A percentile compares a stretch with the other conserved stretches of the same genome.
phyloP scores from a whole-genome alignment of 2,888 invertebrate genomes.

The Tigriopus californicus region DNA sequence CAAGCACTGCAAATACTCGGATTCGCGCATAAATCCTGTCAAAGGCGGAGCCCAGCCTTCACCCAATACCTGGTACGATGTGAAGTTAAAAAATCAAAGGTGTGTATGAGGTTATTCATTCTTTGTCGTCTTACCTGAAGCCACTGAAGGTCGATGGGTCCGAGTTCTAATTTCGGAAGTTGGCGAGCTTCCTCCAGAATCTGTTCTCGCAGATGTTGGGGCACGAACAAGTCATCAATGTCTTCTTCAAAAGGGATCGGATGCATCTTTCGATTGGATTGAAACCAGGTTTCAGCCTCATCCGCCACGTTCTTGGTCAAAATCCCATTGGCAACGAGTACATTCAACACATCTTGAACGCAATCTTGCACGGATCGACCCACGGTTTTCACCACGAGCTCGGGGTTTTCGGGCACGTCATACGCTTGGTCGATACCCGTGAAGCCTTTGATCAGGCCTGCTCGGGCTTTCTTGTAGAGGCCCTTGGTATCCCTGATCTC shows the following conservation, averaged over 20 bases:
- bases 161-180: slow-evolving; percentile 55
- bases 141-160: slow-evolving; percentile 81
- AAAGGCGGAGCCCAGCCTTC: slow-evolving; percentile 98
- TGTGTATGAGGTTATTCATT: neutral
- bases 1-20: slow-evolving; percentile 67
- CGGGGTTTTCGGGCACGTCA: slow-evolving; percentile 65
- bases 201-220: slow-evolving; percentile 38
- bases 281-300: neutral
- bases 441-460: slow-evolving; percentile 66
- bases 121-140: slow-evolving; percentile 27
- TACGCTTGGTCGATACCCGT: slow-evolving; percentile 85
- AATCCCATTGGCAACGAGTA: slow-evolving; percentile 53
- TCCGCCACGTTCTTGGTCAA: neutral
- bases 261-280: neutral
- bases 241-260: slow-evolving; percentile 27
- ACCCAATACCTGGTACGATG: slow-evolving; percentile 49
- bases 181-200: slow-evolving; percentile 52
- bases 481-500: slow-evolving; percentile 91
- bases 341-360: slow-evolving; percentile 58
- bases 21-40: slow-evolving; percentile 91
- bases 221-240: slow-evolving; percentile 58
- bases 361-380: slow-evolving; percentile 63
- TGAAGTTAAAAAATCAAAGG: slow-evolving; percentile 30
- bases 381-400: slow-evolving; percentile 67
- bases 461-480: slow-evolving; percentile 87